Base-by-base conservation (phyloP, 2,888 invertebrate species). In the Xestia c-nigrum region DNA sequence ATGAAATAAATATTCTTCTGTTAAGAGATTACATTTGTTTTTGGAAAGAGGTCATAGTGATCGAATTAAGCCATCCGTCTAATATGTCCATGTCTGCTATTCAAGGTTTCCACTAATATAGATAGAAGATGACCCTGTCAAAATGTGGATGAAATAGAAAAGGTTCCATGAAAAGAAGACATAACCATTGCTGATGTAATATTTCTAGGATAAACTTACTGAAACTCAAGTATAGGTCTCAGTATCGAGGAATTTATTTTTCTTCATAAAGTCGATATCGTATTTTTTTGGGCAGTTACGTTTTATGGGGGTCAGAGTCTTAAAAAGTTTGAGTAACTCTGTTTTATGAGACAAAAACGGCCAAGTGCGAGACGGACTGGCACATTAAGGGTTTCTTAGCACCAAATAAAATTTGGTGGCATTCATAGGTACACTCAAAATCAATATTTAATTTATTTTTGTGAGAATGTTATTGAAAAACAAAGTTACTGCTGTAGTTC, bases 281-380 rank as follows among this genome's bases (percentile, higher is more conserved):
- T 16, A 19, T 43, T 74, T 40, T 40, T 74, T 21, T 9, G 12
- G 24, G 43, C 19, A 55, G n/a, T 31, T 64, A 24, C 10, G 1
- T 52, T 61, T 76, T 43, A 43, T 61, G 3, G 46, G 64, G 78
- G 38, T 19, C 21, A 14, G 24, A 14, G 31, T 16, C 5, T 2
- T 47, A n/a, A 80, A n/a, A 64, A 72, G 40, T 71, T 77, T 80
- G 55, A 64, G 31, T 0, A 72, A 50, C 47, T 6, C 31, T 72
- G 63, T 46, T 24, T 63, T 76, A 38, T 38, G 19, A 14, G 4
- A 38, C 38, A 38, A 61, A 19, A 31, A 3, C 7, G 61, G 38
- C 19, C 19, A 38, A 61, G 61, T 31, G 16, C 59, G 59, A 59
- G 9, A 3, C 31, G 19, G 31, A 38, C 19, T 38, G 38, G 19